Percentiles rank a stretch among this genome's conserved stretches.
Evolutionary conservation across 1,140 invertebrate species (phyloP).

Genomic region (Episyrphus balteatus): DNA sequence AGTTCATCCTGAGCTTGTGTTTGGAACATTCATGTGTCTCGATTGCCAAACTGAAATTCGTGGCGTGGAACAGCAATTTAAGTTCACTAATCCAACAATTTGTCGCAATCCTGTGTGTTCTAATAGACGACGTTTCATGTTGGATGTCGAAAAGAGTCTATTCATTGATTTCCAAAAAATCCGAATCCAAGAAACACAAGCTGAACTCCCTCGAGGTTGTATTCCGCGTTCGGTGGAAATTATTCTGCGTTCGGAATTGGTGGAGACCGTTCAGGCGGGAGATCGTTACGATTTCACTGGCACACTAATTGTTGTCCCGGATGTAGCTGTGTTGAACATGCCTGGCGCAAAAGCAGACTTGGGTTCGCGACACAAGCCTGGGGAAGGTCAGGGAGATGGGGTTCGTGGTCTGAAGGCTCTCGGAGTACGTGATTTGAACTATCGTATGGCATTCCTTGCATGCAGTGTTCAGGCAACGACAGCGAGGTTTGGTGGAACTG

Average conservation of each 20-base stretch:
- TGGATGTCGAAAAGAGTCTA: constrained; percentile 86
- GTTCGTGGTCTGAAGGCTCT: constrained; percentile 84
- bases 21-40: constrained; percentile 87
- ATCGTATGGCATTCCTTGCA: constrained; percentile 89
- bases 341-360: constrained; percentile 79
- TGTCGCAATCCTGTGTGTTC: constrained; percentile 92
- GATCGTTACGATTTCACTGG: constrained; percentile 92
- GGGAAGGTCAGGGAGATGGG: constrained; percentile 74
- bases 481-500: constrained; percentile 68
- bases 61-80: constrained; percentile 98
- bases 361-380: constrained; percentile 57
- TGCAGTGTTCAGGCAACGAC: constrained; percentile 83
- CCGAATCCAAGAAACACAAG: constrained; percentile 95
- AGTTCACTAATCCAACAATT: constrained; percentile 89
- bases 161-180: constrained; percentile 99
- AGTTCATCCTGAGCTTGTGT: constrained; percentile 88
- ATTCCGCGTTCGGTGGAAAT: constrained; percentile 95
- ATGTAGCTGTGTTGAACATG: constrained; percentile 76
- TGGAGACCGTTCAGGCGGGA: constrained; percentile 88
- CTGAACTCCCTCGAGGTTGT: constrained; percentile 90
- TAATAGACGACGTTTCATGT: constrained; percentile 79
- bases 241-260: constrained; percentile 89
- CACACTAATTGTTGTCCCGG: constrained; percentile 94
- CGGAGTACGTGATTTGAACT: constrained; percentile 92
- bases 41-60: constrained; percentile 93